These are phyloP conservation scores for Rhodinocichla rosea DNA, from an alignment of 2,113 vertebrate species.

Conservation along the genomic window DNA sequence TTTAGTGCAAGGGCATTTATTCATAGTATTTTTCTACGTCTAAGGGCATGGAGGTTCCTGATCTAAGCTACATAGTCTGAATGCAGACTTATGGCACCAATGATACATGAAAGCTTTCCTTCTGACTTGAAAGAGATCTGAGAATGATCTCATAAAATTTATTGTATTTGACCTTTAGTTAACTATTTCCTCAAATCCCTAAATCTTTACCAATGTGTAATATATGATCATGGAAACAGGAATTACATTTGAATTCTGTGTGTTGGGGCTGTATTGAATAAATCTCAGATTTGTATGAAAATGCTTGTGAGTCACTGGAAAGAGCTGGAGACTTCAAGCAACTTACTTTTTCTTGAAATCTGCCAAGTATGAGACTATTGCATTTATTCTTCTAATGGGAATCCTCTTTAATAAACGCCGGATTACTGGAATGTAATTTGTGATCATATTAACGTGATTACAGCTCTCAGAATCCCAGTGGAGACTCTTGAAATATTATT, in stretches of 20 bases:
- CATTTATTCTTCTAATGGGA: slow-evolving; percentile 3
- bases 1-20: neutral
- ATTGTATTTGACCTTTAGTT: neutral
- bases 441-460: slow-evolving; percentile 56
- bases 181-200: neutral
- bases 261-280: neutral
- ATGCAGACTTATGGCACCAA: neutral
- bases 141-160: neutral
- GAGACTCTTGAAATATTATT: slow-evolving; percentile 30
- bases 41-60: neutral
- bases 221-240: neutral
- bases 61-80: neutral
- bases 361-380: neutral
- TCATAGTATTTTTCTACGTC: neutral
- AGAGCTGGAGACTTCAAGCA: neutral
- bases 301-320: neutral
- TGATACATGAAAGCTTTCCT: neutral
- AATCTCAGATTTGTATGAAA: neutral
- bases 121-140: neutral
- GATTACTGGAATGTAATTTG: slow-evolving; percentile 49
- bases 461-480: slow-evolving; percentile 10
- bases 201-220: neutral
- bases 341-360: neutral
- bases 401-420: slow-evolving; percentile 32
- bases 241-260: neutral